Evolutionary conservation across 2,888 invertebrate genomes (phyloP).

Genomic region (Lepidochrysops patricia): DNA sequence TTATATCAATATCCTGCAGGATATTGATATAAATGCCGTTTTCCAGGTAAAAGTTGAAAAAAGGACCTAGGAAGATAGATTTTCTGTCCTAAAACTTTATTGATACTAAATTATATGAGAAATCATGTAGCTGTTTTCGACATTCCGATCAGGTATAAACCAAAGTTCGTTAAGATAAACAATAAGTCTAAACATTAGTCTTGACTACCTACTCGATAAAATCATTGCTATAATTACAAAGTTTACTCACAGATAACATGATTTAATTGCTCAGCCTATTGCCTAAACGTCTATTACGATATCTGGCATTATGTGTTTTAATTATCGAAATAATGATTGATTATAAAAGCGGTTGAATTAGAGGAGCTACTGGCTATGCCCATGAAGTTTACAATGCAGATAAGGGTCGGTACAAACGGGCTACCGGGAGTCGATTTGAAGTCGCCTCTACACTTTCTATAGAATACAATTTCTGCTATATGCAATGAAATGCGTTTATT

Average conservation of each 20-base stretch:
- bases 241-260: not conserved
- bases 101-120: too few species aligned
- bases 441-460: not conserved
- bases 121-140: too few species aligned
- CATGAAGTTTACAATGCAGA: constrained; percentile 67
- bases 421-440: not conserved
- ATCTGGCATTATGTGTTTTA: constrained; percentile 30
- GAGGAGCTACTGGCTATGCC: constrained; percentile 58
- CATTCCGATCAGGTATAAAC: too few species aligned
- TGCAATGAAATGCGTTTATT: too few species aligned
- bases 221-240: not conserved
- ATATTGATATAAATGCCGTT: too few species aligned
- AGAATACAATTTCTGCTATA: too few species aligned
- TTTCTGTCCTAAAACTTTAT: too few species aligned
- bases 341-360: constrained; percentile 42
- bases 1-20: too few species aligned
- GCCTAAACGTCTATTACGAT: not conserved
- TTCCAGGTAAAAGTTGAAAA: too few species aligned
- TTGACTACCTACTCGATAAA: not conserved
- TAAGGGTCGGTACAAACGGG: constrained; percentile 49
- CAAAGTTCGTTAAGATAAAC: too few species aligned
- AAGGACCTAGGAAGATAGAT: too few species aligned
- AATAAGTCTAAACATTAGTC: too few species aligned
- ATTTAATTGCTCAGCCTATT: not conserved
- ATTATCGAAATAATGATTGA: constrained; percentile 33